Conservation (phyloP, 2,113 vertebrate genomes). For the Sinosuthora webbiana region DNA sequence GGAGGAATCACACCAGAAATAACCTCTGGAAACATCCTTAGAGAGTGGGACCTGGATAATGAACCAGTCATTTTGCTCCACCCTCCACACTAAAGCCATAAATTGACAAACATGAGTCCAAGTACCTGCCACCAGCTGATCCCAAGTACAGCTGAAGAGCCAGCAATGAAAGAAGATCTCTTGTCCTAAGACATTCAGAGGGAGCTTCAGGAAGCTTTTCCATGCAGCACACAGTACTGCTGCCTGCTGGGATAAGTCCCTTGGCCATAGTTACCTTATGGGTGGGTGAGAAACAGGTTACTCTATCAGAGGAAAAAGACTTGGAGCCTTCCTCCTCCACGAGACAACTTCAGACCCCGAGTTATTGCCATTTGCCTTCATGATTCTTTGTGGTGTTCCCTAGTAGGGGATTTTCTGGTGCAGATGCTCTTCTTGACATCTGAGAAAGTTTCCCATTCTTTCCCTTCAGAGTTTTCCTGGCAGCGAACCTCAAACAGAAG, state of each 20-base stretch:
- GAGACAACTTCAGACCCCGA: neutral
- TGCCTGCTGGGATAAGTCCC: neutral
- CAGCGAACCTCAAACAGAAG: neutral
- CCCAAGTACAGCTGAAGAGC: neutral
- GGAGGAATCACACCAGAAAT: neutral
- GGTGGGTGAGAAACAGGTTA: neutral
- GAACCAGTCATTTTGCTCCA: accelerated
- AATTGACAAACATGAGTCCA: neutral
- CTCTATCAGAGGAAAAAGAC: neutral
- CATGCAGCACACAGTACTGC: neutral
- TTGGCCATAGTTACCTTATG: neutral
- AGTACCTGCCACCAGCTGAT: neutral
- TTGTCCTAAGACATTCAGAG: neutral
- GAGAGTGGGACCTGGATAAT: neutral
- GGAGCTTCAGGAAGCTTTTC: neutral
- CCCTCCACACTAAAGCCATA: neutral
- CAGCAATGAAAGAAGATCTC: neutral
- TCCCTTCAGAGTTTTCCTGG: neutral
- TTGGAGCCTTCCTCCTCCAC: neutral
- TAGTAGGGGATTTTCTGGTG: neutral
- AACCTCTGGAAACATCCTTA: neutral
- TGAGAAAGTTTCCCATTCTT: neutral
- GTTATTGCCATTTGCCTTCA: neutral
- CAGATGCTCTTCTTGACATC: neutral
- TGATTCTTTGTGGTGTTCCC: neutral